Conservation (phyloP, 2,797 vertebrate genomes). For the Sebastiscus tertius region DNA sequence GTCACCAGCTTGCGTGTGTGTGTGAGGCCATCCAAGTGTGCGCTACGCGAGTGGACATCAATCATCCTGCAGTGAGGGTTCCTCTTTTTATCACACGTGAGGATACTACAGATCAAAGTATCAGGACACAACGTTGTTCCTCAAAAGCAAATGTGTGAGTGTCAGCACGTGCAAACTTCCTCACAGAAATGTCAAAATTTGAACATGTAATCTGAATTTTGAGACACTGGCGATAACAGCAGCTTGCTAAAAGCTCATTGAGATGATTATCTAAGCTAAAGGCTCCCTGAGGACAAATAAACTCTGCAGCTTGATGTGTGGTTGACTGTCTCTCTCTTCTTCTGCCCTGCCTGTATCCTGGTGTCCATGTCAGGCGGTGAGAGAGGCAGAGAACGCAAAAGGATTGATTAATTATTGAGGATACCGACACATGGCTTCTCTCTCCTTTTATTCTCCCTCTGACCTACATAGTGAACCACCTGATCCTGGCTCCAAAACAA, state of each 20-base stretch:
- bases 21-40: slow-evolving; percentile 20
- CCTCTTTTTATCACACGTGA: slow-evolving; percentile 2
- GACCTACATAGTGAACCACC: slow-evolving; percentile 70
- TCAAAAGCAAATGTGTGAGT: not conserved
- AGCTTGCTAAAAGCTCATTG: slow-evolving; percentile 37
- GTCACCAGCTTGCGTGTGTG: slow-evolving; percentile 44
- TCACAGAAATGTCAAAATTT: not conserved
- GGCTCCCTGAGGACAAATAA: slow-evolving; percentile 44
- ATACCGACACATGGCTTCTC: slow-evolving; percentile 48
- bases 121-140: not conserved
- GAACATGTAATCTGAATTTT: slow-evolving; percentile 7
- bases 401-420: slow-evolving; percentile 75
- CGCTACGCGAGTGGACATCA: not conserved
- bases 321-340: slow-evolving; percentile 19
- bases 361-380: not conserved
- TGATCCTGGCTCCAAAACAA: slow-evolving; percentile 63
- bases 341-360: slow-evolving; percentile 16
- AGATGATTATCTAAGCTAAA: slow-evolving; percentile 38
- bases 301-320: not conserved
- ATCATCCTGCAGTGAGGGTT: not conserved
- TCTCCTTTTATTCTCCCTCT: slow-evolving; percentile 61
- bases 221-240: slow-evolving; percentile 7
- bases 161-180: not conserved
- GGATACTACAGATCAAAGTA: not conserved
- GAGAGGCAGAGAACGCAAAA: slow-evolving; percentile 27